Base-by-base conservation (phyloP, 64 coral and sea anemone species). In the Platygyra sinensis region DNA sequence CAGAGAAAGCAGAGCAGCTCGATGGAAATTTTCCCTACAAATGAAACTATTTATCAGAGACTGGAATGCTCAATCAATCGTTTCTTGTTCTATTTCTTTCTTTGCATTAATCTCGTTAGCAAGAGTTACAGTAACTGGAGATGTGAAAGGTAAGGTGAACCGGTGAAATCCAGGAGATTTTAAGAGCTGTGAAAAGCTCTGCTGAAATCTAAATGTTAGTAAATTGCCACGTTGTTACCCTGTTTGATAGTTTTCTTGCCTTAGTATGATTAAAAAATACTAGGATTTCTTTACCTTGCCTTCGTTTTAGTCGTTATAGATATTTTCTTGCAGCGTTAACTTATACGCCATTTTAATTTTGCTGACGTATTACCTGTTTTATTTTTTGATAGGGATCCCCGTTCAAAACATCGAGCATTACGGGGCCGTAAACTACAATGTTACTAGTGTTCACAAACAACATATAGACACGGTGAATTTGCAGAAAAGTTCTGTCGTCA, bases 401-500 rank as follows among this genome's bases (percentile, higher is more conserved):
- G 16, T 74, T 39, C 57, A 30, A 39, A 87, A 80, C 15, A 87
- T 92, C 33, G 79, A 64, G 0, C 65, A 87, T 51, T 92, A 72
- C 77, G 90, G 79, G 28, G 57, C 75, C 15, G 75, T 87, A 25
- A n/a, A 76, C 25, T 92, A 87, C 52, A 60, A 92, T 72, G 76
- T 63, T 38, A 60, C 49, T 13, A 54, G 30, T 22, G 42, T 92
- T 54, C 57, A 78, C 22, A 63, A 59, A 62, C 90, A 87, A 27
- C 90, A 92, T 39, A 14, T 50, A 9, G 74, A 38, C 50, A 61
- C 83, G 32, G 14, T 57, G 18, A 29, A 52, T 24, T 67, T 38
- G 28, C 74, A 60, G 27, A 30, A 29, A 17, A 52, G 69, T 17
- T 60, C 59, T 33, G 74, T 60, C 65, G 87, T 78, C 31, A 46